Base-by-base conservation (phyloP, 2,888 invertebrate species). In the Glomeris marginata region DNA sequence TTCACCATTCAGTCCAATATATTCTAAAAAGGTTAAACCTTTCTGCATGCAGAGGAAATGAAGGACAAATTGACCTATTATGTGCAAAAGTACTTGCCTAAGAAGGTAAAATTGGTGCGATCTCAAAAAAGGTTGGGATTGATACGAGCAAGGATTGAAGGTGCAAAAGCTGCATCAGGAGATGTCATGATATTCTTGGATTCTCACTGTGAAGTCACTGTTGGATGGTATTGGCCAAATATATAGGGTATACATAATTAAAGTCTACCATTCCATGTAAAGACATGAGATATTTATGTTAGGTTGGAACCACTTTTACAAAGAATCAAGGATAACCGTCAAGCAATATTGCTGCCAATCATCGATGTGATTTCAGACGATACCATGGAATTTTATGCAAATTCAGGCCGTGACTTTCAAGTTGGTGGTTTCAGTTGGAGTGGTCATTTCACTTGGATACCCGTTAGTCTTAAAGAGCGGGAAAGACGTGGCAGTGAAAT, bases 401-500 rank as follows among this genome's bases (percentile, higher is more conserved):
- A 71, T 22, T 66, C 64, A 55, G 66, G 64, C 11, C 62, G 63
- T 43, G 47, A 44, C 41, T 61, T 61, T 47, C 74, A 84, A 75
- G 77, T 85, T 35, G 84, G 86, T 2, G 84, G 84, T 3, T 86
- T 86, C 64, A 79, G 80, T 0, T 90, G 90, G 80, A 78, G 78
- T 55, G 88, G 94, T 0, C 90, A 94, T 68, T 94, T 94, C 67
- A 88, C 84, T 2, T 94, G 92, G 92, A 82, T 88, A 53, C 76
- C 80, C 54, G 75, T 84, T 41, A 78, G 81, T 11, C 74, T 77
- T 51, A 67, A 74, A 15, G 79, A 81, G 63, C 72, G 74, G 58
- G 72, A 72, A 52, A 64, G 78, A 0, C 70, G 77, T 11, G 72
- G 75, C 2, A 74, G 74, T 1, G 69, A 73, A 34, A 74, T 77